Conservation (phyloP, 2,888 invertebrate genomes). For the Dasysyrphus tricinctus region DNA sequence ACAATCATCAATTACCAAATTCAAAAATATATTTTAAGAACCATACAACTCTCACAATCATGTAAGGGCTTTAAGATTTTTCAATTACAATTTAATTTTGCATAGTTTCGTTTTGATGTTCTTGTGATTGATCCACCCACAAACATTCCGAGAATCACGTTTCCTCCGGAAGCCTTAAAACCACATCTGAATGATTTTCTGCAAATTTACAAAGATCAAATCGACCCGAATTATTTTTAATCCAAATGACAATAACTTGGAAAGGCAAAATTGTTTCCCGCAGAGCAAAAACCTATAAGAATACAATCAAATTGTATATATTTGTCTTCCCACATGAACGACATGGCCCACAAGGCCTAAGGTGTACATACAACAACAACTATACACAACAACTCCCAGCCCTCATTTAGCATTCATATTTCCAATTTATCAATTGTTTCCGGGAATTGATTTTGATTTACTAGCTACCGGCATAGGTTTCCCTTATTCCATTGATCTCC, state of each 20-base stretch:
- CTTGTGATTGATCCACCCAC: background rate
- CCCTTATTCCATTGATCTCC: constrained; percentile 16
- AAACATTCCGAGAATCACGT: constrained; percentile 1
- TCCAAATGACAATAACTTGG: constrained; percentile 27
- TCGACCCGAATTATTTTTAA: constrained; percentile 17
- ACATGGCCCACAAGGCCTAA: constrained; percentile 10
- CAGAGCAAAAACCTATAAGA: constrained; percentile 24
- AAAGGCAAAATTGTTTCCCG: constrained; percentile 12
- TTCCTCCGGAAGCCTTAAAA: background rate
- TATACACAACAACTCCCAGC: background rate
- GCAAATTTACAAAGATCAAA: constrained; percentile 15
- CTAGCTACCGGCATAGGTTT: constrained; percentile 55
- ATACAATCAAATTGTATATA: constrained; percentile 22
- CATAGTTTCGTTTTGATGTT: background rate
- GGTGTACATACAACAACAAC: background rate
- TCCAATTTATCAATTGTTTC: constrained; percentile 71
- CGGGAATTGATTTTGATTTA: constrained; percentile 69
- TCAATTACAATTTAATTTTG: background rate
- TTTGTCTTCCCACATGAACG: constrained; percentile 33
- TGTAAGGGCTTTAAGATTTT: background rate
- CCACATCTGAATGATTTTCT: background rate
- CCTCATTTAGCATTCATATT: constrained; percentile 61
- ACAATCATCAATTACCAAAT: too few relatives aligned
- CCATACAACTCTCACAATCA: background rate
- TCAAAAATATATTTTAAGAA: too few relatives aligned